These are phyloP conservation scores for Xanthostigma xanthostigma DNA, from an alignment of 2,888 invertebrate species.

Conservation along the genomic window DNA sequence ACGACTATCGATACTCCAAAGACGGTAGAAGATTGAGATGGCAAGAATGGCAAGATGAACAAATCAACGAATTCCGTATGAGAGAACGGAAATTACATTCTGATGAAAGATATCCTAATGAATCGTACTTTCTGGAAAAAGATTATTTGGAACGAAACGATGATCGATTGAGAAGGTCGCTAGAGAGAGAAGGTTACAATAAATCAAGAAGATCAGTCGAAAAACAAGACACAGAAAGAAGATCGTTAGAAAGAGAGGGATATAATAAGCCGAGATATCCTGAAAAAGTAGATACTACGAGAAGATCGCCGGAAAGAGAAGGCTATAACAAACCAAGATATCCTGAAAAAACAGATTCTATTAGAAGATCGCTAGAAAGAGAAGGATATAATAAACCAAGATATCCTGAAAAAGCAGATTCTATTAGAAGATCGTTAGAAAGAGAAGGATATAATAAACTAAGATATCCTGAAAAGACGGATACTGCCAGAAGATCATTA, in stretches of 20 bases:
- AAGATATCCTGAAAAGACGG: slow-evolving; percentile 8
- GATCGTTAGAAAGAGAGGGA: slow-evolving; percentile 5
- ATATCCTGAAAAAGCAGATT: slow-evolving; percentile 4
- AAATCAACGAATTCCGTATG: slow-evolving; percentile 7
- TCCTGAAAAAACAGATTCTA: slow-evolving; percentile 9
- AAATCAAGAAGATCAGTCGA: slow-evolving; percentile 10
- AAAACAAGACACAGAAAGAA: neutral
- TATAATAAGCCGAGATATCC: slow-evolving; percentile 16
- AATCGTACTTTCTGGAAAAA: neutral
- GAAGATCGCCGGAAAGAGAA: slow-evolving; percentile 10
- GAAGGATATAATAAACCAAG: slow-evolving; percentile 16
- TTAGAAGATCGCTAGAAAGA: slow-evolving; percentile 10
- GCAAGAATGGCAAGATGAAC: slow-evolving; percentile 8
- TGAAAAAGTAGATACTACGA: slow-evolving; percentile 9
- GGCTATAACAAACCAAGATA: slow-evolving; percentile 15
- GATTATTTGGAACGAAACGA: too few species aligned
- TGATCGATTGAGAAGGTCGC: slow-evolving; percentile 3
- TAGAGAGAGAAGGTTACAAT: slow-evolving; percentile 15
- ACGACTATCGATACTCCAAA: slow-evolving; percentile 14
- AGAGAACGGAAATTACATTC: slow-evolving; percentile 6
- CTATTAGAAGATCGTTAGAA: slow-evolving; percentile 5
- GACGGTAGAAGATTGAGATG: slow-evolving; percentile 13
- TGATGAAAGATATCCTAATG: neutral
- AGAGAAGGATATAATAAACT: slow-evolving; percentile 7
- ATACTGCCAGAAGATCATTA: slow-evolving; percentile 7